Percentiles rank a stretch among this genome's conserved stretches.
Conservation (phyloP, 2,888 invertebrate species). For the Brassicogethes aeneus region DNA sequence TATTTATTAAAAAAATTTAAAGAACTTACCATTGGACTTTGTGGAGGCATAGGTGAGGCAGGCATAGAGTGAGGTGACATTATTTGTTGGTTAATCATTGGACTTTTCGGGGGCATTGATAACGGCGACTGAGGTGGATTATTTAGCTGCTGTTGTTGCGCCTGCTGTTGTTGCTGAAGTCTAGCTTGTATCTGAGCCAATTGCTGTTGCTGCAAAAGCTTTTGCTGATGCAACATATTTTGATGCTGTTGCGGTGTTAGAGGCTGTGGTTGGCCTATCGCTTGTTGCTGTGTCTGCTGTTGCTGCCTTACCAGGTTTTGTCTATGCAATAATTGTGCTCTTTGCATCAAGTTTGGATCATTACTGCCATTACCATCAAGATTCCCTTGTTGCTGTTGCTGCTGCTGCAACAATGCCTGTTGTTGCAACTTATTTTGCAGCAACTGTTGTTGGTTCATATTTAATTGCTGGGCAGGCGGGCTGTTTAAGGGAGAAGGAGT, state of each 20-base stretch:
- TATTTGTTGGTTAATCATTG: slow-evolving; percentile 38
- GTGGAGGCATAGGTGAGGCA: slow-evolving; percentile 41
- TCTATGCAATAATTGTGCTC: slow-evolving; percentile 33
- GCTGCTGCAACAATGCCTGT: slow-evolving; percentile 35
- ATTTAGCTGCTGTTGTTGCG: slow-evolving; percentile 22
- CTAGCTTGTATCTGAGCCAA: slow-evolving; percentile 43
- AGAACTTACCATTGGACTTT: slow-evolving; percentile 41
- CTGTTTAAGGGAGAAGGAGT: slow-evolving; percentile 38
- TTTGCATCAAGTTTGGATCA: slow-evolving; percentile 41
- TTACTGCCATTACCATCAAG: slow-evolving; percentile 24
- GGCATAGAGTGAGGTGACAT: slow-evolving; percentile 41
- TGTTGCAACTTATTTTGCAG: slow-evolving; percentile 42
- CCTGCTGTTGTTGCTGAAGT: slow-evolving; percentile 23
- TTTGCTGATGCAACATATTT: slow-evolving; percentile 34
- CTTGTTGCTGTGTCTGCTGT: slow-evolving; percentile 23
- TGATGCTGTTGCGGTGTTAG: slow-evolving; percentile 36
- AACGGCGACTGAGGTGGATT: slow-evolving; percentile 41
- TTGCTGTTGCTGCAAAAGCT: slow-evolving; percentile 30
- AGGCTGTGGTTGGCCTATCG: slow-evolving; percentile 28
- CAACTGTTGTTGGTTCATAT: slow-evolving; percentile 28
- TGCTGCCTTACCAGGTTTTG: slow-evolving; percentile 27
- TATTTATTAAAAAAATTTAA: slow-evolving; percentile 33
- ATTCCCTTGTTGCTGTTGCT: slow-evolving; percentile 33
- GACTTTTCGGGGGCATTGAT: slow-evolving; percentile 48
- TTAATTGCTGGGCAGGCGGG: slow-evolving; percentile 35